Base-by-base conservation (phyloP, 2,797 vertebrate species). In the Falco biarmicus region DNA sequence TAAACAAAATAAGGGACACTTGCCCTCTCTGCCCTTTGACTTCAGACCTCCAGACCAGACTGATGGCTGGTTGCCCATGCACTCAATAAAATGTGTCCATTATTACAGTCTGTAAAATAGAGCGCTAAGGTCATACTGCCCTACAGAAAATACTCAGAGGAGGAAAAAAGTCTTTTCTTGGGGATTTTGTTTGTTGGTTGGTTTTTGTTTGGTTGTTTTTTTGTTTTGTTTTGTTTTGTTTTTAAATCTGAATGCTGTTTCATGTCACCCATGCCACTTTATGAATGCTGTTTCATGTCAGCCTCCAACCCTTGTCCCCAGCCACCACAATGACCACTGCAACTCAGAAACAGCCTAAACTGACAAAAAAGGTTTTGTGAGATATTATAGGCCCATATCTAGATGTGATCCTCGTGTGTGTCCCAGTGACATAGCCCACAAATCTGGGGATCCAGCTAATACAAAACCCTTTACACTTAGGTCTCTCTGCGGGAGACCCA, bases 1-100 rank as follows among this genome's bases (percentile, higher is more conserved):
- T 92, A 96, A 93, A 93, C 87, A 89, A 92, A 93, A 84, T n/a
- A 79, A 93, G 84, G 88, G 64, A 92, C 87, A 90, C 70, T 96
- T 96, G 92, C 48, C 90, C 86, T 92, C 48, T 53, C 70, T 85
- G 92, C 81, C 87, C 90, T 94, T 82, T 96, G 95, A 76, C 86
- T 94, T 77, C 68, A 79, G 91, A 64, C 74, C 93, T 94, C 66
- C 68, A 89, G 90, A 82, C 84, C 81, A 73, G 63, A 70, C 66
- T 18, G 66, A 45, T 93, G 95, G 93, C 93, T 57, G 66, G 19
- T 9, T 96, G 90, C 93, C 90, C 77, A 66, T 32, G 56, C 70
- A 74, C 75, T 93, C 86, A 85, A 85, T 92, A 96, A 96, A 96
- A 93, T 32, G 53, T 90, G 90, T 83, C 86, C 81, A 68, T 96